Percentiles rank a stretch among this genome's conserved stretches.
phyloP scores from a whole-genome alignment of 1,140 invertebrate genomes.

The Eciton burchellii region DNA sequence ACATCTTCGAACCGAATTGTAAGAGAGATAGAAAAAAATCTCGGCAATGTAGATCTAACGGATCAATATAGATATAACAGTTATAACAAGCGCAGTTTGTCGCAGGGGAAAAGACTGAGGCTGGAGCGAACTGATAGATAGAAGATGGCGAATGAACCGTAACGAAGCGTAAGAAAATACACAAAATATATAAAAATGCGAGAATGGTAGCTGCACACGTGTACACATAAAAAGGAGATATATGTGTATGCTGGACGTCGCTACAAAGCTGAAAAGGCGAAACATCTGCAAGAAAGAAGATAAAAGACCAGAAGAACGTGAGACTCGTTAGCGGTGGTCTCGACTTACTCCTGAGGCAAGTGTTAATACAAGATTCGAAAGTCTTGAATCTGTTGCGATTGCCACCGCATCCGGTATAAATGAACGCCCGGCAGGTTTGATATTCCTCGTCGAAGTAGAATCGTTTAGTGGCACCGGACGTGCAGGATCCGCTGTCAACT shows the following conservation, averaged over 20 bases:
- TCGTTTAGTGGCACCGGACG: constrained; percentile 87
- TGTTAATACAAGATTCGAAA: constrained; percentile 89
- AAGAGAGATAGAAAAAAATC: no score
- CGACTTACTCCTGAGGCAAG: constrained; percentile 86
- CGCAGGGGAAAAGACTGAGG: no score
- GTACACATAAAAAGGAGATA: neutral
- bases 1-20: no score
- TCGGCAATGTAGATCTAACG: no score
- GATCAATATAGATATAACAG: no score
- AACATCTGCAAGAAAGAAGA: constrained; percentile 13
- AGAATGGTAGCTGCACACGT: constrained; percentile 4
- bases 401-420: constrained; percentile 93
- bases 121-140: neutral
- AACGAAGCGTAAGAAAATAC: constrained; percentile 10
- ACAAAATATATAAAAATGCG: neutral
- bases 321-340: neutral
- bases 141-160: neutral
- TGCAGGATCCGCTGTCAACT: constrained; percentile 91
- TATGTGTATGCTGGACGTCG: constrained; percentile 9
- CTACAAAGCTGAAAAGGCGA: constrained; percentile 39
- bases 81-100: no score
- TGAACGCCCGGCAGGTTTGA: constrained; percentile 91
- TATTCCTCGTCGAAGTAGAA: constrained; percentile 93
- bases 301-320: constrained; percentile 15
- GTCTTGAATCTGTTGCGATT: constrained; percentile 92